Conservation (phyloP, 2,797 vertebrate species). For the Molossus alvarezi region DNA sequence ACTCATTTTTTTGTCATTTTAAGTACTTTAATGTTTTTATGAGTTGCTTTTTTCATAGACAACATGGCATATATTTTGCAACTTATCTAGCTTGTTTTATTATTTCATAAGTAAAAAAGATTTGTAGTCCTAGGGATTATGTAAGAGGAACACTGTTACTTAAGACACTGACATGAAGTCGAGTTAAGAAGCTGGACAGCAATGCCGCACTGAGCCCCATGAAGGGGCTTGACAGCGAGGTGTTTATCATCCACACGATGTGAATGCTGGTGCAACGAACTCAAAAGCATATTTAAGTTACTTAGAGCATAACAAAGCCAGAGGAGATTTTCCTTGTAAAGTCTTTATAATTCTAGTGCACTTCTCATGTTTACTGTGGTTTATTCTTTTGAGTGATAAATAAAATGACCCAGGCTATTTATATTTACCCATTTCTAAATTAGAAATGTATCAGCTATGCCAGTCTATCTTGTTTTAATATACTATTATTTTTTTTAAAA, state of each 20-base stretch:
- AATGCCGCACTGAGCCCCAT: neutral
- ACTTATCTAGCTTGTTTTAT: conserved; percentile 36
- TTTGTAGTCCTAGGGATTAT: neutral
- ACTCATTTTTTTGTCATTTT: conserved; percentile 12
- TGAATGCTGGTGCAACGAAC: neutral
- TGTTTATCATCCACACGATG: neutral
- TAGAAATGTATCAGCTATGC: neutral
- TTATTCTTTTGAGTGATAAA: conserved; percentile 2
- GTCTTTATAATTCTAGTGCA: neutral
- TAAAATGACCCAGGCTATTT: neutral
- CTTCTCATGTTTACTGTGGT: neutral
- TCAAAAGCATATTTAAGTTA: conserved; percentile 8
- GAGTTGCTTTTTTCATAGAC: neutral
- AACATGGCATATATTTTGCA: neutral
- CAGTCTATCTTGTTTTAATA: neutral
- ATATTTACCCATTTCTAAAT: neutral
- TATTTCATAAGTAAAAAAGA: conserved; percentile 9
- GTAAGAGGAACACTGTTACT: neutral
- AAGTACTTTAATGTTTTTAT: conserved; percentile 5
- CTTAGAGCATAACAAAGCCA: neutral
- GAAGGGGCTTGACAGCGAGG: neutral
- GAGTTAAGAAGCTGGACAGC: neutral
- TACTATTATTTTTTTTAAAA: neutral
- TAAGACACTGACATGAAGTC: conserved; percentile 23
- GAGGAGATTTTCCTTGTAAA: neutral